Conservation (phyloP, 2,113 vertebrate species). For the Anthoscopus minutus region DNA sequence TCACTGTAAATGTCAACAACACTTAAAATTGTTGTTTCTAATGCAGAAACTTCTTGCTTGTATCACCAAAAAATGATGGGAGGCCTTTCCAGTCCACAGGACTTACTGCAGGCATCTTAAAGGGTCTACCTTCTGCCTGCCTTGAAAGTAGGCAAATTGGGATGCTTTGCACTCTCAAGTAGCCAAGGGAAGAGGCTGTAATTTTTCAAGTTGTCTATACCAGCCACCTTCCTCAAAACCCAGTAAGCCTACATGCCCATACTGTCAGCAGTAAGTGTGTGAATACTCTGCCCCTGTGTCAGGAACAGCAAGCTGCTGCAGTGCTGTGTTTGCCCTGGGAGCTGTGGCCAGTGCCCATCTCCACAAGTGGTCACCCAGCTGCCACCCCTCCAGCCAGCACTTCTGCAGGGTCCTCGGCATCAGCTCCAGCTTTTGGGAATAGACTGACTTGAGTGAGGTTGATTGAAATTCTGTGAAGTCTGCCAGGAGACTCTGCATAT, state of each 20-base stretch:
- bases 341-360: accelerated
- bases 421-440: background rate
- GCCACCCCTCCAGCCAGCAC: background rate
- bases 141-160: background rate
- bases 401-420: background rate
- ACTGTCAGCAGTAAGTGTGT: background rate
- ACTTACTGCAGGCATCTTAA: background rate
- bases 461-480: background rate
- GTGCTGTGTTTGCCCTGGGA: background rate
- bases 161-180: background rate
- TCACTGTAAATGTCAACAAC: constrained; percentile 25
- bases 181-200: background rate
- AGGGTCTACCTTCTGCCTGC: background rate
- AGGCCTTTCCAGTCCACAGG: background rate
- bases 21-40: constrained; percentile 12
- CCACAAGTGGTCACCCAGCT: background rate
- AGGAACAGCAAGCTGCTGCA: background rate
- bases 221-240: background rate
- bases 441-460: background rate
- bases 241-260: background rate
- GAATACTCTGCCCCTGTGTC: background rate
- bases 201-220: background rate
- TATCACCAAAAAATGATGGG: background rate
- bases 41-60: background rate
- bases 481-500: background rate